Evolutionary conservation across 1,140 invertebrate species (phyloP).

Genomic region (Bombus affinis): DNA sequence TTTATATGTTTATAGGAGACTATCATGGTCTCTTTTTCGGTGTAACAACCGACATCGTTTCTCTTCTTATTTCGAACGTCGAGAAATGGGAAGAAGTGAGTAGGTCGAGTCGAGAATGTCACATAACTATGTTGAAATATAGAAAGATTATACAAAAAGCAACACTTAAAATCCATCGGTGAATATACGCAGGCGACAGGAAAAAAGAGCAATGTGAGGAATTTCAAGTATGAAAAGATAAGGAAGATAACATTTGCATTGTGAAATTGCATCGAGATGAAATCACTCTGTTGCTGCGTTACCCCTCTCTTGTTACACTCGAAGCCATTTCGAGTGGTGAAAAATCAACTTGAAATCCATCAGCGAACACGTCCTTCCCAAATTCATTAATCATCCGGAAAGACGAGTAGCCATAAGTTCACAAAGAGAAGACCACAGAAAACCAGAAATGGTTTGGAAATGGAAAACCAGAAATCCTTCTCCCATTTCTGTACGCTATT

Average conservation of each 20-base stretch:
- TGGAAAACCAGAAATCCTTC: background rate
- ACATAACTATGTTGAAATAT: too few species aligned
- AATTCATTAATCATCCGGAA: slow-evolving; percentile 43
- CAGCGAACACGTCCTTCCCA: background rate
- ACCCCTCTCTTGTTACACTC: background rate
- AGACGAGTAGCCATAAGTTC: slow-evolving; percentile 36
- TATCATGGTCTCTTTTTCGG: too few species aligned
- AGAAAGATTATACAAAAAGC: background rate
- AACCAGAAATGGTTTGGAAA: background rate
- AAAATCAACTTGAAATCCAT: slow-evolving; percentile 7
- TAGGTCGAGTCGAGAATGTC: too few species aligned
- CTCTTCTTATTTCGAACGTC: background rate
- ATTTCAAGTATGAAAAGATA: background rate
- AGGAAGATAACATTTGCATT: slow-evolving; percentile 1
- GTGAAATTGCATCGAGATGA: background rate
- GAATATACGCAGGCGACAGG: background rate
- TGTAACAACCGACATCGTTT: background rate
- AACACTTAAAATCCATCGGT: background rate
- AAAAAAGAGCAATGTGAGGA: background rate
- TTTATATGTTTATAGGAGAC: too few species aligned
- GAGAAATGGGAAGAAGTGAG: background rate
- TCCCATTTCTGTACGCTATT: background rate
- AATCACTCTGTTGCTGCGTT: background rate
- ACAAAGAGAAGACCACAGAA: background rate
- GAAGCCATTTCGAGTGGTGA: background rate